Evolutionary conservation across 2,113 vertebrate species (phyloP), one percentile per base, ranked within the genome.

Genomic region (Cygnus atratus): DNA sequence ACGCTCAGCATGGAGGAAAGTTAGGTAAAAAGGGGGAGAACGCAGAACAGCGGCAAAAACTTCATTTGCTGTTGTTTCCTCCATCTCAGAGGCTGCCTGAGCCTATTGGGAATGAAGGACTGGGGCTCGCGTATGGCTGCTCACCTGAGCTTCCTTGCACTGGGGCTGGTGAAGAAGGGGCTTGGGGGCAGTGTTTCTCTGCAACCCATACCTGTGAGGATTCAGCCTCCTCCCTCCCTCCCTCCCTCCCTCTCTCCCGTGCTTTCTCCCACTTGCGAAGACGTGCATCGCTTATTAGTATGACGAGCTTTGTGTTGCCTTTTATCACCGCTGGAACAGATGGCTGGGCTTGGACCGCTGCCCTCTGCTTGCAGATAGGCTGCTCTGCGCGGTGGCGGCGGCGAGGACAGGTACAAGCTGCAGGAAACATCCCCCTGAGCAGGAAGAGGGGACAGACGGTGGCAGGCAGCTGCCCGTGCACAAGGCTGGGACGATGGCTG

Each of bases 301-400:
- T 93, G 73, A 88, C 79, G 52, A 9, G 59, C 59, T 65, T 82
- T 37, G 41, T 0, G 0, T 17, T 95, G 65, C 62, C 61, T 87
- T 95, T 95, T 97, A 93, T 96, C 92, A 37, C 65, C 3, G 1
- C 90, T 92, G 90, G 88, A 93, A 73, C 90, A 95, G 93, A 89
- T 37, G 55, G 88, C 90, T 77, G 77, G 37, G n/a, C 62, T 92
- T 96, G 93, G 95, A 87, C 52, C 1, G 2, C 76, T 83, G 92
- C 95, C 93, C 57, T 94, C 63, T 7, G 1, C 59, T 43, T 84
- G 84, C 54, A 84, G 37, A 59, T 43, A 74, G 85, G 24, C 88
- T 12, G 3, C 31, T 82, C 73, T 63, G 24, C 2, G 0, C 67
- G 41, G 28, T 48, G 76, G 66, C 62, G 33, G 29, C 28, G 84